These are phyloP conservation scores for Umimayanthus kanabou DNA, from an alignment of 92 coral and sea anemone genomes.

Conservation along the genomic window DNA sequence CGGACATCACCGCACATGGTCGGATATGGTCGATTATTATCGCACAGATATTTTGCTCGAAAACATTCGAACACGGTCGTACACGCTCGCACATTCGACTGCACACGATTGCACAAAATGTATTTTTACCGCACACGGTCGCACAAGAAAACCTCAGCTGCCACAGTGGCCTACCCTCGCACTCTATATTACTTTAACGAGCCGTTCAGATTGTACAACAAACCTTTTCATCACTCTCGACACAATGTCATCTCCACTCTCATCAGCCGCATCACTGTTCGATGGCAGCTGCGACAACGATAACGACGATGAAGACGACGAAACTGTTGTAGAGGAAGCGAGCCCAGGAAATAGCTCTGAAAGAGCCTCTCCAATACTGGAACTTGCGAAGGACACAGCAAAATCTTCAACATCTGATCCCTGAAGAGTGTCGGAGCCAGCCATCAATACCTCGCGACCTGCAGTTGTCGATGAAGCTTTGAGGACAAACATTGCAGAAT, in stretches of 20 bases:
- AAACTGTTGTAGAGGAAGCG: not conserved
- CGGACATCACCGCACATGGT: too few relatives aligned
- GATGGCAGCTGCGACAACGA: not conserved
- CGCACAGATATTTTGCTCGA: too few relatives aligned
- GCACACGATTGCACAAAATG: too few relatives aligned
- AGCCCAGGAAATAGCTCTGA: not conserved
- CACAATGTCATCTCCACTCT: not conserved
- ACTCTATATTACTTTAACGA: conserved; percentile 11
- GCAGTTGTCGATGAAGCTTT: not conserved
- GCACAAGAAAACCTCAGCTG: too few relatives aligned
- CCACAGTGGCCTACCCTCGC: too few relatives aligned
- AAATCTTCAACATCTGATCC: conserved; percentile 1
- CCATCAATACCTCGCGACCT: not conserved
- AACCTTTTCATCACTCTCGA: conserved; percentile 26
- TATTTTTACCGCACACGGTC: too few relatives aligned
- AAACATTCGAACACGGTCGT: too few relatives aligned
- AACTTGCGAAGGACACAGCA: not conserved
- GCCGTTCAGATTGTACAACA: not conserved
- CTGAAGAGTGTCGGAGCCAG: not conserved
- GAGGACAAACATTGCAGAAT: not conserved
- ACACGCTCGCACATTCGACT: too few relatives aligned
- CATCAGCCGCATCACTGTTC: not conserved
- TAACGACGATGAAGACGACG: not conserved
- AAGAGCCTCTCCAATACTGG: not conserved
- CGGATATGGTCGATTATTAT: too few relatives aligned